These are phyloP conservation scores for Propithecus deckenii DNA, from an alignment of 2,797 vertebrate species.

Conservation along the genomic window DNA sequence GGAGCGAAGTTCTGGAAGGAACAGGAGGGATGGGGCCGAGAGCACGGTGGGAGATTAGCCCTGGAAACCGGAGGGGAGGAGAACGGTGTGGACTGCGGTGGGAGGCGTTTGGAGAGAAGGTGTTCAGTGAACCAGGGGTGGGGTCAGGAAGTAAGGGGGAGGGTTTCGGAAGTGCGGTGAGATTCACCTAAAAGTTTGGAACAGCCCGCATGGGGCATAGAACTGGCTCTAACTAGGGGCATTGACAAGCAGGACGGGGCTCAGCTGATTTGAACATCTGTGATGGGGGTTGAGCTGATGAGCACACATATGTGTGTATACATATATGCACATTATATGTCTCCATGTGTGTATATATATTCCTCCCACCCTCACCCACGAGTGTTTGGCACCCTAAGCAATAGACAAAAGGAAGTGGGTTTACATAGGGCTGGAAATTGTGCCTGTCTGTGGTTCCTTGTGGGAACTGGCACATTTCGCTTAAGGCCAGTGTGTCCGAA, in stretches of 20 bases:
- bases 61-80: neutral
- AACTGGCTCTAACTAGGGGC: neutral
- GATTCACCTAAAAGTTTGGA: neutral
- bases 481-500: neutral
- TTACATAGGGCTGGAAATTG: neutral
- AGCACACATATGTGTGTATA: neutral
- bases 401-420: neutral
- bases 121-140: neutral
- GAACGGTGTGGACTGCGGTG: accelerated
- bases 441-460: neutral
- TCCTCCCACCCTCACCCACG: accelerated
- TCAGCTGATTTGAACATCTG: neutral
- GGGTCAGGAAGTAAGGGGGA: neutral
- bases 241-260: neutral
- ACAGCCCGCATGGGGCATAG: neutral
- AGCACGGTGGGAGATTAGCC: neutral
- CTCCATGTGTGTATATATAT: neutral
- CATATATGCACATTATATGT: neutral
- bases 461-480: neutral
- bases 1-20: neutral
- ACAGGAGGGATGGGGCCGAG: neutral
- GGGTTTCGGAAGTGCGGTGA: neutral
- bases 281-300: neutral
- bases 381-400: neutral
- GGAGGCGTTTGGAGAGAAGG: neutral